phyloP scores from a whole-genome alignment of 2,797 vertebrate species.

The Bryconaethiops microstoma region DNA sequence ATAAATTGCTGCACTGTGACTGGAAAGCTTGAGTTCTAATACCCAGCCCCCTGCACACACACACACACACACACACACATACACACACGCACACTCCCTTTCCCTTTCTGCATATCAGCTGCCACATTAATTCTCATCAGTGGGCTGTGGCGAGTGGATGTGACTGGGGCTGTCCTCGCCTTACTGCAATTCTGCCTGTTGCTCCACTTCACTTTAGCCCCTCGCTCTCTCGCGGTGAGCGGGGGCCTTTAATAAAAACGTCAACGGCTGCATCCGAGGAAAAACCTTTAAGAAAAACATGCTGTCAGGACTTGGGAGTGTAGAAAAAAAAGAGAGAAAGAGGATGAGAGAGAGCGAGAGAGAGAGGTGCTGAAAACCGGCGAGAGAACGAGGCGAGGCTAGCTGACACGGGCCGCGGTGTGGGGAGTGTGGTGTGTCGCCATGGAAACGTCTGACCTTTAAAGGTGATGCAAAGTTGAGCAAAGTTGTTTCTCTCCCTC shows the following conservation, averaged over 20 bases:
- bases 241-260: conserved; percentile 72
- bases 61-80: neutral
- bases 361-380: conserved; percentile 8
- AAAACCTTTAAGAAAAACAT: conserved; percentile 63
- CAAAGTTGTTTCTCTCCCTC: conserved; percentile 80
- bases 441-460: conserved; percentile 77
- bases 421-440: conserved; percentile 57
- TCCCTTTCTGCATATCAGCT: conserved; percentile 56
- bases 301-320: conserved; percentile 43
- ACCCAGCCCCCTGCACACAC: conserved; percentile 10
- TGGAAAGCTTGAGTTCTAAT: conserved; percentile 68
- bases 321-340: conserved; percentile 3
- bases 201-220: conserved; percentile 48
- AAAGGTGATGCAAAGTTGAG: conserved; percentile 74
- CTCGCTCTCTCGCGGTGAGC: conserved; percentile 43
- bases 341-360: conserved; percentile 8
- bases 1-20: conserved; percentile 72
- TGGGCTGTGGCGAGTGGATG: conserved; percentile 50
- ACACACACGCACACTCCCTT: conserved; percentile 2
- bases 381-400: conserved; percentile 41
- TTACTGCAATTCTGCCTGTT: conserved; percentile 50
- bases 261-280: conserved; percentile 65
- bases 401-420: conserved; percentile 31
- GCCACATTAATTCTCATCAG: conserved; percentile 74
- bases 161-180: conserved; percentile 58